Evolutionary conservation across 2,888 invertebrate genomes (phyloP), one percentile per base, ranked within the genome.

Genomic region (Lysandra coridon): DNA sequence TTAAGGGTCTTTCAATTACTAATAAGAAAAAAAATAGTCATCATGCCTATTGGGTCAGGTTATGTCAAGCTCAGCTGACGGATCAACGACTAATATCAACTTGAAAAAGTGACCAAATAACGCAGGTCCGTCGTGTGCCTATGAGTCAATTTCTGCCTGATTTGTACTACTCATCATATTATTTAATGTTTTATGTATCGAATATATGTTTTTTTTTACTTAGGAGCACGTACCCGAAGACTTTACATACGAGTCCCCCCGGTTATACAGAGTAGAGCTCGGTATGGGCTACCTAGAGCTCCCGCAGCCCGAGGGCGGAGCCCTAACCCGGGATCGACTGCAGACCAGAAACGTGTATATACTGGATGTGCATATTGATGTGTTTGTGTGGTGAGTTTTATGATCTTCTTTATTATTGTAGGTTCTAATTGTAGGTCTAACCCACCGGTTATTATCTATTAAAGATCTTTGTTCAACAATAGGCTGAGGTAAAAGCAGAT

Each of bases 241-340:
- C 79, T 97, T 97, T 88, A 85, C 92, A 12, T 96, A 97, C 83
- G 90, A 95, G 0, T 88, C 95, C 17, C 97, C 99, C 0, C 96
- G 98, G 5, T 92, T 99, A 79, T 99, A 99, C 93, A 97, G 98
- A 93, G 98, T 99, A 79, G 98, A 98, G 86, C 95, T 99, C 17
- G 99, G 99, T 76, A 99, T 99, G 98, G 99, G 99, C 0, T 99
- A 99, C 91, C 93, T 99, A 84, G 99, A 99, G 92, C 95, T 99
- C 85, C 99, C 99, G 3, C 99, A 99, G 95, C 98, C 97, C 0
- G 96, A 97, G 83, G 96, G 96, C 81, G 82, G 87, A 78, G 97
- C 97, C 86, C 95, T 99, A 6, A 95, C 96, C 0, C 97, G 98
- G 84, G 96, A 96, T 0, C 94, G 98, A 83, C 95, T 99, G 78